Percentiles rank a stretch among this genome's conserved stretches.
These are phyloP conservation scores for Emydura subglobosa DNA, from an alignment of 2,113 vertebrate species.

Conservation along the genomic window DNA sequence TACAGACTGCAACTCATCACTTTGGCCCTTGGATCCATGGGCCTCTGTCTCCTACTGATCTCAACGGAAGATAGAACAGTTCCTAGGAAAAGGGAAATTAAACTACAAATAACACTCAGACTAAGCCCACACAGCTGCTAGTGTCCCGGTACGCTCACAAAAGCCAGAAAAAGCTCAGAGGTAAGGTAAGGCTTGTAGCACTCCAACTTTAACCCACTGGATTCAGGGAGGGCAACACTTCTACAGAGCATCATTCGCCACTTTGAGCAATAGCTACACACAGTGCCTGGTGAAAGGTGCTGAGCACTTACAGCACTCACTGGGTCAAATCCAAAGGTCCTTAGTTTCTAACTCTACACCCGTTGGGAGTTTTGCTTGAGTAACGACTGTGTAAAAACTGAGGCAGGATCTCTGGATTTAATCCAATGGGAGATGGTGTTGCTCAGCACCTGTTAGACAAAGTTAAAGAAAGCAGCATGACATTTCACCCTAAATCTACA, in stretches of 20 bases:
- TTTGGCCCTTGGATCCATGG: background rate
- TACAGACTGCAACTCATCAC: background rate
- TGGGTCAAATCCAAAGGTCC: conserved; percentile 20
- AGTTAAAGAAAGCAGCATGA: conserved; percentile 43
- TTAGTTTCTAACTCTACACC: background rate
- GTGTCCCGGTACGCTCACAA: background rate
- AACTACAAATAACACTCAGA: background rate
- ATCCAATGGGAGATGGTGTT: conserved; percentile 49
- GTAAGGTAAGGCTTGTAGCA: background rate
- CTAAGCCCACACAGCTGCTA: background rate
- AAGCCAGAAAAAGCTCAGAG: conserved; percentile 15
- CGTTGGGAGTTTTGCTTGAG: conserved; percentile 25
- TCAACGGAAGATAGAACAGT: background rate
- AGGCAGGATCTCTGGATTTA: background rate
- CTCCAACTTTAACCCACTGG: background rate
- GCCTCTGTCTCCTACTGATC: background rate
- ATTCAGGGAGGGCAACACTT: background rate
- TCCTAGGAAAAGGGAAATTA: background rate
- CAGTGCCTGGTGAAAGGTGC: background rate
- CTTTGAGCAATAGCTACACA: background rate
- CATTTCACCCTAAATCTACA: background rate
- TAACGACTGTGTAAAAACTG: conserved; percentile 7
- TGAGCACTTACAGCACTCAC: background rate
- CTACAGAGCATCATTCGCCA: background rate
- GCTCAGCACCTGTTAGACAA: conserved; percentile 58